Conservation (phyloP, 1,140 invertebrate genomes). For the Saccostrea glomerata region DNA sequence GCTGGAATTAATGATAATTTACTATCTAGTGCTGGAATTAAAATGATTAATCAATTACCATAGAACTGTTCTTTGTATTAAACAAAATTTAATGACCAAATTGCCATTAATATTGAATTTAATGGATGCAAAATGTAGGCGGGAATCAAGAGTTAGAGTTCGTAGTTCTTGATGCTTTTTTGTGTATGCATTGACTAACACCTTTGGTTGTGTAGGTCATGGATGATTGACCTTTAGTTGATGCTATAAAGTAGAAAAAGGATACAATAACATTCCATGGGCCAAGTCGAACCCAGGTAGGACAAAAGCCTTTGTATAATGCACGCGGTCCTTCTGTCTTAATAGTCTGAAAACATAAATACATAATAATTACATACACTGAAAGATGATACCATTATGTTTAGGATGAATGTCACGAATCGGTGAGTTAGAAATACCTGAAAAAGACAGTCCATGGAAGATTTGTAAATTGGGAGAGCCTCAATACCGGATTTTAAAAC, state of each 20-base stretch:
- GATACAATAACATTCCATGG: slow-evolving; percentile 95
- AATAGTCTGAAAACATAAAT: slow-evolving; percentile 78
- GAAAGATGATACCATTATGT: not conserved
- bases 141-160: no score
- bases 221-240: no score
- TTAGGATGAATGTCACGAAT: not conserved
- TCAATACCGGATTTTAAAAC: slow-evolving; percentile 55
- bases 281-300: slow-evolving; percentile 80
- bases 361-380: not conserved
- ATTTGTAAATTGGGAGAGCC: slow-evolving; percentile 69
- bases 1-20: no score
- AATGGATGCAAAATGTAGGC: no score
- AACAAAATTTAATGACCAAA: no score
- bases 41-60: no score
- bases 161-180: no score
- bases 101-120: no score
- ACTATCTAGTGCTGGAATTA: no score
- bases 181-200: no score
- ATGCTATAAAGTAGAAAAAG: slow-evolving; percentile 58
- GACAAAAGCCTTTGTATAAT: slow-evolving; percentile 78
- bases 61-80: no score
- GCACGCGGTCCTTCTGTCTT: slow-evolving; percentile 75
- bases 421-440: slow-evolving; percentile 80
- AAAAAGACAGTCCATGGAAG: slow-evolving; percentile 74
- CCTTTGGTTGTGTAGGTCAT: no score